Base-by-base conservation (phyloP, 2,797 vertebrate genomes). In the Lithobates pipiens region DNA sequence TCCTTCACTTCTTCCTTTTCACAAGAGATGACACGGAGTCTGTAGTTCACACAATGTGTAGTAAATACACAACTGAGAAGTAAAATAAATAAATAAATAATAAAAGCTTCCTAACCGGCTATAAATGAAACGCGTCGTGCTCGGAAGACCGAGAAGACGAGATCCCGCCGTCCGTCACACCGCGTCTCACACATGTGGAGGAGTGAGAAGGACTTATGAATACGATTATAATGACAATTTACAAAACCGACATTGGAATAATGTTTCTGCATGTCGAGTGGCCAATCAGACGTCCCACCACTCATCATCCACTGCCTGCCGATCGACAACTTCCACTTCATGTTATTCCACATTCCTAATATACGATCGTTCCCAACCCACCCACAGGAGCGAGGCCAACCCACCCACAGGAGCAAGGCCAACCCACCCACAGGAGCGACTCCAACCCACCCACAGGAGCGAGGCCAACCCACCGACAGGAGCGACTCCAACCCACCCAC, bases 291-390 rank as follows among this genome's bases (percentile, higher is more conserved):
- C 27, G 15, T 67, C 18, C 25, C 65, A 29, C 27, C 25, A 1
- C 65, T 67, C 61, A 42, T 67, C 61, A 42, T 36, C 34, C 13
- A 61, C 46, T 21, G 36, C 21, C 79, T 81, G 27, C 63, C 25
- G 50, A 82, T 27, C 32, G 34, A 82, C 70, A 73, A 82, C 79
- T 72, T 81, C 72, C 13, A 61, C 54, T 73, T 42, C 80, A 57
- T 57, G 72, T 8, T 25, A 29, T 23, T 16, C 23, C 25, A 50
- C 80, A 82, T 44, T 82, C 32, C 70, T 74, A 82, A 82, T 73
- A 74, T 63, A 82, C n/a, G 34, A 42, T 72, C 29, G 29, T 29
- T 23, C 21, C 10, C 21, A 39, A 50, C 70, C 70, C n/a, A 73
- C 80, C 69, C 74, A 29, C 69, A 61, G 69, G 15, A 32, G 7